Evolutionary conservation across 2,888 invertebrate species (phyloP).

Genomic region (Trichacis sp.): DNA sequence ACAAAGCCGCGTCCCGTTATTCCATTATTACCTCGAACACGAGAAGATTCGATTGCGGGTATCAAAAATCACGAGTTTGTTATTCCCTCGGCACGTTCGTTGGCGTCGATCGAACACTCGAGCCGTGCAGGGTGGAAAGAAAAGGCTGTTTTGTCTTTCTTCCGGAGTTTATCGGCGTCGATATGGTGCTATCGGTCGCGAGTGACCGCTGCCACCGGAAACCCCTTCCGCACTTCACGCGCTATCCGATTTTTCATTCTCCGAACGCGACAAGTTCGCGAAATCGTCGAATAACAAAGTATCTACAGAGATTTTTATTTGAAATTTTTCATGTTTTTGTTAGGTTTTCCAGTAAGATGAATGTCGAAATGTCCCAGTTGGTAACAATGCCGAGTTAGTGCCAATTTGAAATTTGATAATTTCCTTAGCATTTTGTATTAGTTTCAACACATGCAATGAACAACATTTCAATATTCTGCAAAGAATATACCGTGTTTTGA

Average conservation of each 20-base stretch:
- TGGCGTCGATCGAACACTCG: too few relatives aligned
- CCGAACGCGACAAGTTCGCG: conserved; percentile 14
- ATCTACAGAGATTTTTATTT: too few relatives aligned
- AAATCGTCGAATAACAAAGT: background rate
- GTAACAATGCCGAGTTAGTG: too few relatives aligned
- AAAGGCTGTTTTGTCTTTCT: conserved; percentile 62
- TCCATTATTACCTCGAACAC: conserved; percentile 19
- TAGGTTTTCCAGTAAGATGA: too few relatives aligned
- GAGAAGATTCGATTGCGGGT: conserved; percentile 35
- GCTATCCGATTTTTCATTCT: conserved; percentile 28
- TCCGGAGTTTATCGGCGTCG: conserved; percentile 62
- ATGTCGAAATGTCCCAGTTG: background rate
- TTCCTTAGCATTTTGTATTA: too few relatives aligned
- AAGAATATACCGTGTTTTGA: too few relatives aligned
- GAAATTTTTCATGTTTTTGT: too few relatives aligned
- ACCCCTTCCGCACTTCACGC: conserved; percentile 27
- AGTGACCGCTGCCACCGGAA: conserved; percentile 51
- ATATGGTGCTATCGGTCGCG: conserved; percentile 62
- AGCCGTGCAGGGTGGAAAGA: background rate
- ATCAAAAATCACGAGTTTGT: too few relatives aligned
- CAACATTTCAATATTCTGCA: too few relatives aligned
- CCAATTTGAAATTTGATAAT: too few relatives aligned
- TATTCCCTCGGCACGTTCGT: too few relatives aligned
- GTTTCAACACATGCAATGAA: too few relatives aligned
- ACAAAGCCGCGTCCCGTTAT: conserved; percentile 3